Evolutionary conservation across 2,113 vertebrate species (phyloP).

Genomic region (Panthera uncia): DNA sequence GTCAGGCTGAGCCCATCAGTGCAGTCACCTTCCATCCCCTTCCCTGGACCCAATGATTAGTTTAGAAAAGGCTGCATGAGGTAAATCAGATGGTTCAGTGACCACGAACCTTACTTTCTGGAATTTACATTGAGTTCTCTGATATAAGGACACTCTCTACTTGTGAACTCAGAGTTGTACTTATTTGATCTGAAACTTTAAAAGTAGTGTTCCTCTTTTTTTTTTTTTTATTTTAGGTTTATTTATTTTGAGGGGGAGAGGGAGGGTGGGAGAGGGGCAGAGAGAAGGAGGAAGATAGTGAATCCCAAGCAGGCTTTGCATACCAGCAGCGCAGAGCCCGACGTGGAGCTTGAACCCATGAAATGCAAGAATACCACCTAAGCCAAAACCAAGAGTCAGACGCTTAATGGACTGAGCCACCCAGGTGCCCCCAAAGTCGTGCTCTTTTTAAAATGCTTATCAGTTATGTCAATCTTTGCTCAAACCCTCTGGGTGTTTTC

Average conservation of each 20-base stretch:
- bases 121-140: not conserved
- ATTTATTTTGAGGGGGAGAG: no score
- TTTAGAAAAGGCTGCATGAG: not conserved
- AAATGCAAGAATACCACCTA: no score
- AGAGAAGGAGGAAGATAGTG: no score
- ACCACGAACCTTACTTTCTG: not conserved
- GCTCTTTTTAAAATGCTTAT: not conserved
- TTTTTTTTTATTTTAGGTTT: no score
- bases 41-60: rapidly evolving
- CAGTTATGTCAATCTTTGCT: not conserved
- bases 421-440: no score
- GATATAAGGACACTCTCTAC: not conserved
- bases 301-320: no score
- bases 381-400: no score
- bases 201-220: no score
- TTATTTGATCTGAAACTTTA: not conserved
- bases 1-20: rapidly evolving
- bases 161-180: not conserved
- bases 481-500: not conserved
- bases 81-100: not conserved
- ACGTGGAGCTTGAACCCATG: no score
- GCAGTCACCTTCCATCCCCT: not conserved
- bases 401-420: no score
- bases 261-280: no score
- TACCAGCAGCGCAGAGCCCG: no score